Evolutionary conservation across 2,113 vertebrate genomes (phyloP).

Genomic region (Mobula birostris): DNA sequence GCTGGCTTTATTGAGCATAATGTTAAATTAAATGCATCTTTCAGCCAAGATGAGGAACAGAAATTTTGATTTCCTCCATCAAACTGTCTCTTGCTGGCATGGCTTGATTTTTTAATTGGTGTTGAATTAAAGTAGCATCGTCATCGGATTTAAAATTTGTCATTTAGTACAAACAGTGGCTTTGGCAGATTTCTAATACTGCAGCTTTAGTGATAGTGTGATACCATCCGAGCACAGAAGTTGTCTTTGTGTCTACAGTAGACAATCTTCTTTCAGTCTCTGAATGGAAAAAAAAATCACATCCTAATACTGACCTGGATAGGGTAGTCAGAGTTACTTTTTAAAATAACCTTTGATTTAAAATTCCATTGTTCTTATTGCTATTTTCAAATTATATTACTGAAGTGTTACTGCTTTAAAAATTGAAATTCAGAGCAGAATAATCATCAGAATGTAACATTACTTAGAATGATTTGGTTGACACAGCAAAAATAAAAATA

Average conservation of each 20-base stretch:
- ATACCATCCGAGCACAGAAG: neutral
- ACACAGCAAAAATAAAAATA: neutral
- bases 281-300: neutral
- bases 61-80: constrained; percentile 18
- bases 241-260: neutral
- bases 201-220: neutral
- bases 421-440: neutral
- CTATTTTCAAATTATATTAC: neutral
- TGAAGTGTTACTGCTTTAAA: neutral
- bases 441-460: neutral
- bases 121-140: neutral
- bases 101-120: neutral
- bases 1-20: neutral
- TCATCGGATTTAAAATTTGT: neutral
- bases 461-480: neutral
- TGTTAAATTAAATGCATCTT: constrained; percentile 6
- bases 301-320: neutral
- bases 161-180: neutral
- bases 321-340: neutral
- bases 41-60: neutral
- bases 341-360: neutral
- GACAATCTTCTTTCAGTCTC: neutral
- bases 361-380: neutral
- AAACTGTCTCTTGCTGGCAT: neutral
- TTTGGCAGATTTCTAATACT: neutral